Percentiles rank a stretch among this genome's conserved stretches.
Conservation (phyloP, 2,888 invertebrate genomes). For the Andrena chrysosceles region DNA sequence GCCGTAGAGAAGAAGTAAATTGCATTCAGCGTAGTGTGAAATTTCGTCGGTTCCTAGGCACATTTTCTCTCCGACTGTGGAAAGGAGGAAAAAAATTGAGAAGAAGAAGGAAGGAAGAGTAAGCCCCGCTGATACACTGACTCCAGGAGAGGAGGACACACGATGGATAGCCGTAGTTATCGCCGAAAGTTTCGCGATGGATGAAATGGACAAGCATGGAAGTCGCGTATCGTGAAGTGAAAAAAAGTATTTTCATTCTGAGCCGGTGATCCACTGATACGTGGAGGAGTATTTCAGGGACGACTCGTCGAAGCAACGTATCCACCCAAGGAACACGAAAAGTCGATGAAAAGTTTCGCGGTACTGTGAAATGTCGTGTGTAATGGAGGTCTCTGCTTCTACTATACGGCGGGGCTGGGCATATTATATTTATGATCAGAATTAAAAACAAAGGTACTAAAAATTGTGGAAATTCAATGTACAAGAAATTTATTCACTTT, state of each 20-base stretch:
- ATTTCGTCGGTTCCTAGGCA: slow-evolving; percentile 33
- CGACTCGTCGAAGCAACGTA: neutral
- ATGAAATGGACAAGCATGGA: neutral
- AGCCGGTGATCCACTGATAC: slow-evolving; percentile 39
- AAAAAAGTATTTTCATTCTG: slow-evolving; percentile 51
- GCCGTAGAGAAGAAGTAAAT: slow-evolving; percentile 10
- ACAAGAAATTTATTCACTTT: too few species aligned
- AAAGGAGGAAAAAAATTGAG: neutral
- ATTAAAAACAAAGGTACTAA: too few species aligned
- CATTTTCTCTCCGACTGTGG: slow-evolving; percentile 7
- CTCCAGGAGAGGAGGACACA: slow-evolving; percentile 1
- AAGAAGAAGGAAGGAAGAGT: neutral
- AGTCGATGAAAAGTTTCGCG: slow-evolving; percentile 2
- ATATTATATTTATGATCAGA: neutral
- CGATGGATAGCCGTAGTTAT: slow-evolving; percentile 36
- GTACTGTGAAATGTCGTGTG: neutral
- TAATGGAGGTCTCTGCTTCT: neutral
- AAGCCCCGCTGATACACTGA: slow-evolving; percentile 6
- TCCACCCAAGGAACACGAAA: neutral
- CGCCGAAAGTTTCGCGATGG: slow-evolving; percentile 45
- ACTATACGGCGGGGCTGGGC: neutral
- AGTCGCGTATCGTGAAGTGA: slow-evolving; percentile 22
- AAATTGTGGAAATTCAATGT: too few species aligned
- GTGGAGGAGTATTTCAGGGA: slow-evolving; percentile 17
- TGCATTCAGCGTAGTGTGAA: slow-evolving; percentile 17